A percentile compares a stretch with the other conserved stretches of the same genome.
Evolutionary conservation across 2,113 vertebrate species (phyloP).

Genomic region (Glaucomys volans): DNA sequence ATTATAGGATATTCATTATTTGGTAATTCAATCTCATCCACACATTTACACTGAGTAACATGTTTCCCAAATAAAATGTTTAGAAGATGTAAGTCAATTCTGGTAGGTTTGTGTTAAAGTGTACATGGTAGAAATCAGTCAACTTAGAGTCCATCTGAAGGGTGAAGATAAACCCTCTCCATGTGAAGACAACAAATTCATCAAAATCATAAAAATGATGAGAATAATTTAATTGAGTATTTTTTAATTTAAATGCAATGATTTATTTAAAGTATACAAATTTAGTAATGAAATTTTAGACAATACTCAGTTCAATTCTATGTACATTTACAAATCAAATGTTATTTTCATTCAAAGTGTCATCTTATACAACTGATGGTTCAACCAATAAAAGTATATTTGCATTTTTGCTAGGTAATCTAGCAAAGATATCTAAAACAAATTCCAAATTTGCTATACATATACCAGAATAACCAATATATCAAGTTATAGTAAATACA

Average conservation of each 20-base stretch:
- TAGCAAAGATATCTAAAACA: slow-evolving; percentile 50
- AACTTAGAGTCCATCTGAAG: background rate
- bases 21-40: too few species aligned
- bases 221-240: background rate
- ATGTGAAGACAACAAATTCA: background rate
- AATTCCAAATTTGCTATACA: background rate
- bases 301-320: background rate
- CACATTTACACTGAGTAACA: too few species aligned
- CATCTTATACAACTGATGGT: background rate
- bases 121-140: background rate
- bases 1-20: too few species aligned
- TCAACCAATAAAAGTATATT: slow-evolving; percentile 46
- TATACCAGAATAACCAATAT: background rate
- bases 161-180: background rate
- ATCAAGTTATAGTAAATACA: background rate
- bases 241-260: too few species aligned
- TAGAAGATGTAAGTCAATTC: background rate
- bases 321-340: background rate
- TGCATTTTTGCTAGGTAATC: slow-evolving; percentile 45
- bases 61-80: too few species aligned
- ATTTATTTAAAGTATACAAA: slow-evolving; percentile 12
- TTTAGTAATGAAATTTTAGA: slow-evolving; percentile 49
- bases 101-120: too few species aligned
- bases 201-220: background rate
- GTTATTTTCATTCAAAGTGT: slow-evolving; percentile 37